Evolutionary conservation across 2,888 invertebrate genomes (phyloP), one percentile per base, ranked within the genome.

Genomic region (Cheilosia soror): DNA sequence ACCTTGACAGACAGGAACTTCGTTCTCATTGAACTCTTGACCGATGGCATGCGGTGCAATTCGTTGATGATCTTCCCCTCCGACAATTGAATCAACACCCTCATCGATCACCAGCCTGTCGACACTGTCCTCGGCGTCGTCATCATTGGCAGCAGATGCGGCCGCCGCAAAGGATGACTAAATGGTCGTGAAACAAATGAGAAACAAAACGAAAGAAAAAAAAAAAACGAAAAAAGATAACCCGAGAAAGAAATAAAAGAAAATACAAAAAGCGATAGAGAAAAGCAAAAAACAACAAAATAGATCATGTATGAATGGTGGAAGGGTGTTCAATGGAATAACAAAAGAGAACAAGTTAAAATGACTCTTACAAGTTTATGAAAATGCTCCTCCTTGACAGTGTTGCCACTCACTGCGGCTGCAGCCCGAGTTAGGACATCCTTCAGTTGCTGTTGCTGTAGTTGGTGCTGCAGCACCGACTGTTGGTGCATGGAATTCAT

Each of bases 1-100:
- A 87, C 97, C 97, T 94, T 97, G 97, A 92, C 97, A 98, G 88
- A 95, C 94, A 65, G 96, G 96, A 87, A 92, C 92, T 84, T 93
- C 92, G 87, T 93, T 92, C 76, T 93, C 93, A 86, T 93, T 92
- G 57, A 93, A 87, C 57, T 88, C 89, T 88, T 93, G 85, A 90
- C 91, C 83, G 89, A 92, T 88, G 20, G 93, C 87, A 73, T 87
- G 81, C 29, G 88, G 92, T 27, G 90, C 90, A 57, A 88, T 88
- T 53, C 90, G 76, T 49, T 86, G 82, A 40, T 86, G 77, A 33
- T 88, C 91, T 25, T 90, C 89, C 47, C 90, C 91, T 33, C 90
- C 91, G 3, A 62, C 87, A 73, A 90, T 89, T 87, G 94, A 93
- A 66, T 93, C 94, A 77, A 93, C 93, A 80, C 93, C 93, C 89